Percentiles rank a stretch among this genome's conserved stretches.
Conservation (phyloP, 2,888 invertebrate species). For the Macaria liturata region DNA sequence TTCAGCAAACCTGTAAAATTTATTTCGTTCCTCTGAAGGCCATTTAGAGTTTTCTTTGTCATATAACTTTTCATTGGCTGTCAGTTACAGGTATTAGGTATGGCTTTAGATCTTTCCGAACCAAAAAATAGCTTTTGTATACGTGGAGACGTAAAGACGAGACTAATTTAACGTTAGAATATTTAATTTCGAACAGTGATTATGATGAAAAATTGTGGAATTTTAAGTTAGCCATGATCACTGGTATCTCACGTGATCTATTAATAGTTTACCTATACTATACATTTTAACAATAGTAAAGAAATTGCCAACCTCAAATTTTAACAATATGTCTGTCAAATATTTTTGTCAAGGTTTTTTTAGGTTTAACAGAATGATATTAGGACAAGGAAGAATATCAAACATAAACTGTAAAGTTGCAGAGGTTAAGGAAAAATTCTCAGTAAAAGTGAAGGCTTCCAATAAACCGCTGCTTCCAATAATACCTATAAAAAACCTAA, state of each 20-base stretch:
- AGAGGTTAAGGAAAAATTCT: constrained; percentile 11
- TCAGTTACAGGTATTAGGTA: background rate
- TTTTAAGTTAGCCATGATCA: too few relatives aligned
- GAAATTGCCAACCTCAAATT: too few relatives aligned
- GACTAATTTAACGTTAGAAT: background rate
- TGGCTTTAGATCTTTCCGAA: background rate
- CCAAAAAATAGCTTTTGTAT: background rate
- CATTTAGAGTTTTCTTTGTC: background rate
- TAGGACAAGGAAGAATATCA: too few relatives aligned
- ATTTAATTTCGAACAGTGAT: too few relatives aligned
- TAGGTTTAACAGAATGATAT: too few relatives aligned
- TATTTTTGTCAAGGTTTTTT: too few relatives aligned
- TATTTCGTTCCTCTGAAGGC: background rate
- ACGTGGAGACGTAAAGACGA: background rate
- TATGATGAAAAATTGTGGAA: too few relatives aligned
- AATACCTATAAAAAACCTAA: background rate
- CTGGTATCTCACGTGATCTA: too few relatives aligned
- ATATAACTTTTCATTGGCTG: background rate
- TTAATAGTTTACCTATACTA: too few relatives aligned
- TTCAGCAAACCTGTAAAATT: background rate
- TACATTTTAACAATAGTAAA: too few relatives aligned
- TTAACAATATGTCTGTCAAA: too few relatives aligned
- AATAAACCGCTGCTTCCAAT: constrained; percentile 11
- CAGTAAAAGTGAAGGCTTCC: constrained; percentile 15
- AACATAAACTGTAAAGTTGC: too few relatives aligned